These are phyloP conservation scores for Yasuhikotakia modesta DNA, from an alignment of 2,797 vertebrate genomes.

Conservation along the genomic window DNA sequence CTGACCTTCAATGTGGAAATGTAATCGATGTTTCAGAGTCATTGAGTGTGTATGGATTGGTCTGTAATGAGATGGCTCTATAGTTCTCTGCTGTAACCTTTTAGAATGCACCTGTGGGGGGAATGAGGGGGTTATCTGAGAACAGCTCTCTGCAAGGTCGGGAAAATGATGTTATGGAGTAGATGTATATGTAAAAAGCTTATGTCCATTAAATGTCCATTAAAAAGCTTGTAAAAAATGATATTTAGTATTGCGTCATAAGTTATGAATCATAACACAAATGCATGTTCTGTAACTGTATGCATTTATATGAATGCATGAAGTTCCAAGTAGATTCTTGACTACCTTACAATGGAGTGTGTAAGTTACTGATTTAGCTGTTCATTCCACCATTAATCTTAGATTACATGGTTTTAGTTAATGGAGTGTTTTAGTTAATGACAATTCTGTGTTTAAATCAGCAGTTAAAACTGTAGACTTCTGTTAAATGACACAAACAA, in stretches of 20 bases:
- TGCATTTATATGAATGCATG: too few species aligned
- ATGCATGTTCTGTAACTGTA: too few species aligned
- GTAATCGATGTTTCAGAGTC: conserved; percentile 10
- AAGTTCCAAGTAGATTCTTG: too few species aligned
- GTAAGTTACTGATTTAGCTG: too few species aligned
- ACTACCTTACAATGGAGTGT: too few species aligned
- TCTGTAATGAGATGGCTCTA: conserved; percentile 2
- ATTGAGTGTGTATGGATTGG: background rate
- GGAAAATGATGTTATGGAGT: background rate
- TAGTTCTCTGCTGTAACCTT: background rate
- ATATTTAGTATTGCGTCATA: background rate
- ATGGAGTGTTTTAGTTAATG: too few species aligned
- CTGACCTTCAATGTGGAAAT: conserved; percentile 9
- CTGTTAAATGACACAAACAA: too few species aligned
- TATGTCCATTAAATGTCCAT: too few species aligned
- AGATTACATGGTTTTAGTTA: too few species aligned
- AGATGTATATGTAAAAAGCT: conserved; percentile 1
- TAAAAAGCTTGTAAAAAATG: background rate
- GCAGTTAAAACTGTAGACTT: too few species aligned
- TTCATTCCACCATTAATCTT: too few species aligned
- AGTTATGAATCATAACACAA: background rate
- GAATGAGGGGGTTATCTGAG: background rate
- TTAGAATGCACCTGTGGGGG: background rate
- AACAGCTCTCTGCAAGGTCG: conserved; percentile 15
- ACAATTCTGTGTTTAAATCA: too few species aligned